Percentiles rank a stretch among this genome's conserved stretches.
Evolutionary conservation across 2,797 vertebrate species (phyloP).

Genomic region (Sphenopsis melanotis): DNA sequence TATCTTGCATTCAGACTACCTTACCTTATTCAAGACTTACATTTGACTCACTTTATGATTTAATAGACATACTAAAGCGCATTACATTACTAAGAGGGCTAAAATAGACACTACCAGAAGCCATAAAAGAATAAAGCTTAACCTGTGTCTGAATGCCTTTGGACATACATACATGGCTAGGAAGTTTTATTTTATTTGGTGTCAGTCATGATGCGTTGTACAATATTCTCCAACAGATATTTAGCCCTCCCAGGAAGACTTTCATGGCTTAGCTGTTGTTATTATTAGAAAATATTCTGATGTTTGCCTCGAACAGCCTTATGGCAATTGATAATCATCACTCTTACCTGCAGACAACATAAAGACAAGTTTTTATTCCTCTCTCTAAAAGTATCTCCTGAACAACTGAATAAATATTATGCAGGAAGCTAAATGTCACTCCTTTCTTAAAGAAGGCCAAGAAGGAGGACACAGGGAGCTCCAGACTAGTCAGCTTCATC

Average conservation of each 20-base stretch:
- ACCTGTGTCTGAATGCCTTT: background rate
- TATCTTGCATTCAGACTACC: background rate
- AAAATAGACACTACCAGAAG: background rate
- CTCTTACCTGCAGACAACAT: background rate
- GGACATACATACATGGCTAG: background rate
- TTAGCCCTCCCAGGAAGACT: background rate
- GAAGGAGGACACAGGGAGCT: background rate
- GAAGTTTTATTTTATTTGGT: background rate
- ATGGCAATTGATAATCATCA: background rate
- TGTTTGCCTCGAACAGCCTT: background rate
- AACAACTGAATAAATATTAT: background rate
- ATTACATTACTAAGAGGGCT: background rate
- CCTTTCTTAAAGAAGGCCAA: background rate
- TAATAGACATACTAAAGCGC: background rate
- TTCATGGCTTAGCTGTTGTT: background rate
- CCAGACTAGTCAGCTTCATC: background rate
- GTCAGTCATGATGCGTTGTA: background rate
- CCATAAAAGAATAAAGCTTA: background rate
- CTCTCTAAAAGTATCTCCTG: background rate
- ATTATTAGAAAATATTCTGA: background rate
- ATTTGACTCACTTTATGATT: background rate
- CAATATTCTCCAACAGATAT: background rate
- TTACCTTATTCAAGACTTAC: background rate
- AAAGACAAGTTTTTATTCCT: background rate
- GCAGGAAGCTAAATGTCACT: background rate